A percentile compares a stretch with the other conserved stretches of the same genome.
These are phyloP conservation scores for Dorcus parallelipipedus DNA, from an alignment of 2,888 invertebrate species.

Conservation along the genomic window DNA sequence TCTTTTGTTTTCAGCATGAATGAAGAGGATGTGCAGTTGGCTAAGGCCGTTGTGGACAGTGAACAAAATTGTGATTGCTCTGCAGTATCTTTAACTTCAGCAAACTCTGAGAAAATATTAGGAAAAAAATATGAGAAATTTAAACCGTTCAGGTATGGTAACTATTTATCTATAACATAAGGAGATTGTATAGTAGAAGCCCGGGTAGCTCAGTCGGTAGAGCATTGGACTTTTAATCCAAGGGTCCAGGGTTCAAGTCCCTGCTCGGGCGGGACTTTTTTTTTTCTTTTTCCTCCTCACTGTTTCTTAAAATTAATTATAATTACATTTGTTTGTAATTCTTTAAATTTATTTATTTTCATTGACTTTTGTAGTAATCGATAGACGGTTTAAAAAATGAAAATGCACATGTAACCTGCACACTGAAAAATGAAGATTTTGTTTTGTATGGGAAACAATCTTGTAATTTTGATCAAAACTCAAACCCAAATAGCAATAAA, in stretches of 20 bases:
- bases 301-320: background rate
- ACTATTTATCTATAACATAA: conserved; percentile 1
- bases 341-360: no score
- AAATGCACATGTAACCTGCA: no score
- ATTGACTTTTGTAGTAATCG: no score
- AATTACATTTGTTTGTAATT: no score
- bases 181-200: conserved; percentile 33
- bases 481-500: no score
- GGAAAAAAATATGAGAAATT: conserved; percentile 34
- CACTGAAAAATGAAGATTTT: no score
- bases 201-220: conserved; percentile 70
- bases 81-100: conserved; percentile 52
- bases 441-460: no score
- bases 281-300: background rate
- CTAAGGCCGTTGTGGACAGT: conserved; percentile 66
- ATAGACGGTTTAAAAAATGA: no score
- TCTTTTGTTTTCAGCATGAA: conserved; percentile 54
- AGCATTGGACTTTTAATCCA: conserved; percentile 72
- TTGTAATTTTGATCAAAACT: no score
- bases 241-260: conserved; percentile 74
- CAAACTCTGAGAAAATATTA: conserved; percentile 49
- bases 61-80: conserved; percentile 47
- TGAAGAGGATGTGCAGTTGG: conserved; percentile 70
- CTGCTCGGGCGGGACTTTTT: conserved; percentile 11
- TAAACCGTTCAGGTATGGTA: conserved; percentile 7